A percentile compares a stretch with the other conserved stretches of the same genome.
These are phyloP conservation scores for Homarus americanus DNA, from an alignment of 1,140 invertebrate genomes.

Conservation along the genomic window DNA sequence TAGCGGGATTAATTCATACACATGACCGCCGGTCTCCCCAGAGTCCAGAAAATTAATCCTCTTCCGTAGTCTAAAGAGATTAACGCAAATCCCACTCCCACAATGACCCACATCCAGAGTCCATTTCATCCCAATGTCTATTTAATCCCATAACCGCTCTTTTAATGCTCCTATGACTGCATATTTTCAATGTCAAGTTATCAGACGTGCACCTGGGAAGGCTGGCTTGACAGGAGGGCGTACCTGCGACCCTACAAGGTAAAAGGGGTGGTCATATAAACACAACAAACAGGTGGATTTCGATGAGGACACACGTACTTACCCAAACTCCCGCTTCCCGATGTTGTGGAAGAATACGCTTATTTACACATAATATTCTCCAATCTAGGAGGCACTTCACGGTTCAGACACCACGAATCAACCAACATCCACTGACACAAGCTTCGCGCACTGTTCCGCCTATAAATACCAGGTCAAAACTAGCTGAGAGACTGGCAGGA, in stretches of 20 bases:
- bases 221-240: neutral
- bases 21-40: neutral
- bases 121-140: neutral
- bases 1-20: too few species aligned
- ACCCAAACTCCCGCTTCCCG: constrained; percentile 49
- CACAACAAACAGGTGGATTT: constrained; percentile 47
- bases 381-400: neutral
- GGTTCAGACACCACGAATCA: neutral
- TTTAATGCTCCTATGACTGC: neutral
- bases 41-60: neutral
- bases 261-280: neutral
- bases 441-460: constrained; percentile 36
- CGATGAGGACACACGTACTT: constrained; percentile 50
- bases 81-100: constrained; percentile 10
- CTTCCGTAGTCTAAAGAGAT: neutral
- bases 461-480: constrained; percentile 52
- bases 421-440: constrained; percentile 47
- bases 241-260: neutral
- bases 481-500: constrained; percentile 20
- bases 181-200: neutral
- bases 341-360: neutral
- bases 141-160: neutral
- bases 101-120: constrained; percentile 48
- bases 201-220: neutral
- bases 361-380: constrained; percentile 43